Base-by-base conservation (phyloP, 2,888 invertebrate species). In the Agonopterix heracliana region DNA sequence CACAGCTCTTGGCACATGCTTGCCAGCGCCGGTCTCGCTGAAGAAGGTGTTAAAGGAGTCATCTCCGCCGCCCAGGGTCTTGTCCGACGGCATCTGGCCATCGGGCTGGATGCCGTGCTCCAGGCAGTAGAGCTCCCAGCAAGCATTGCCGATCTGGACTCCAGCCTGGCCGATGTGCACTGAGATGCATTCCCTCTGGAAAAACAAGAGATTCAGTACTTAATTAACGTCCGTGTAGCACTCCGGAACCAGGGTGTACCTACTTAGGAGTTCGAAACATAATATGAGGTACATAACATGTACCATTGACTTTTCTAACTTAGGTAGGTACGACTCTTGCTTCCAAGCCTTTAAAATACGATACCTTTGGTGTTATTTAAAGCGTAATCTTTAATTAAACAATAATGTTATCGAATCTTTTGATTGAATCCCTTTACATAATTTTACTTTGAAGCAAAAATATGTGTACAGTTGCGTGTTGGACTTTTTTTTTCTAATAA, bases 131-230 rank as follows among this genome's bases (percentile, higher is more conserved):
- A 95, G 87, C 79, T 95, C 95, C 95, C 95, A 95, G 79, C 95
- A 95, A 45, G 95, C 95, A 61, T 95, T 95, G 65, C 95, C 95
- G 83, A 95, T 95, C 86, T 95, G 95, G 0, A 95, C 95, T 53
- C 95, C 95, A 52, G 95, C 95, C 75, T 95, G 95, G 49, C 95
- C 95, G 73, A 95, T 93, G 80, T 95, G 95, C 69, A 95, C 93
- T 51, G 95, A 95, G 81, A 95, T 94, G 77, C 95, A 95, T 90
- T 95, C 95, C 90, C 95, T 92, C 95, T 94, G 86, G 44, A 65
- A 56, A 51, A 49, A 26, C 26, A 26, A 26, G 26, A 26, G 5
- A 26, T 26, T 26, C 26, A 26, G 5, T 26, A 5, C 7, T 26
- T 17, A 1, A 26, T 26, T 26, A 5, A 26, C 7, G 26, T 17